A percentile compares a stretch with the other conserved stretches of the same genome.
These are phyloP conservation scores for Conus ventricosus DNA, from an alignment of 1,140 invertebrate species.

Conservation along the genomic window DNA sequence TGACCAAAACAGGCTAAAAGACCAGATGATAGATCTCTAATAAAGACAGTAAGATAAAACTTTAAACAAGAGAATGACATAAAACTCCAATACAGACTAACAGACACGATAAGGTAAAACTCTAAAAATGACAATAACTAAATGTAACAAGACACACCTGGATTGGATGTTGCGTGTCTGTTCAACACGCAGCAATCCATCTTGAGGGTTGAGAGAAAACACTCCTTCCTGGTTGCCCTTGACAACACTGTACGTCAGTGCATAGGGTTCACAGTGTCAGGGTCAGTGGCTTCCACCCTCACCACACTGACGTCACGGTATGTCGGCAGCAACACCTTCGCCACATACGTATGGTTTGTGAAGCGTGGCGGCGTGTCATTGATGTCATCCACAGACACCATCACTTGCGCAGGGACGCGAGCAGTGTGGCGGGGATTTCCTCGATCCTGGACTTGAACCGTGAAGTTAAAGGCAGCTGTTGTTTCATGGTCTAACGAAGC, in stretches of 20 bases:
- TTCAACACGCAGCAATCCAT: slow-evolving; percentile 62
- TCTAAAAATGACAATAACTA: too few species aligned
- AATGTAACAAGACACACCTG: neutral
- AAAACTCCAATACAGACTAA: too few species aligned
- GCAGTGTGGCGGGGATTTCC: slow-evolving; percentile 87
- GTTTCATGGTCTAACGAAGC: slow-evolving; percentile 89
- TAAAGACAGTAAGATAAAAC: too few species aligned
- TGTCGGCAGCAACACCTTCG: slow-evolving; percentile 86
- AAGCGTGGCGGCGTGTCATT: slow-evolving; percentile 92
- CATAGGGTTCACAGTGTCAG: slow-evolving; percentile 60
- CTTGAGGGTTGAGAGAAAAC: slow-evolving; percentile 62
- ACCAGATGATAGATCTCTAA: too few species aligned
- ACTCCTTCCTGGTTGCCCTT: slow-evolving; percentile 83
- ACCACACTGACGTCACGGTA: slow-evolving; percentile 65
- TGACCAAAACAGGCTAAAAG: too few species aligned
- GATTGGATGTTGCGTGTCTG: slow-evolving; percentile 26
- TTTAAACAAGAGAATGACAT: too few species aligned
- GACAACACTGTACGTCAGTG: slow-evolving; percentile 83
- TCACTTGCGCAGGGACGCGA: slow-evolving; percentile 77
- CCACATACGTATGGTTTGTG: slow-evolving; percentile 82
- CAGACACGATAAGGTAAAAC: too few species aligned
- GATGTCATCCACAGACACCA: slow-evolving; percentile 86
- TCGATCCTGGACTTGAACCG: slow-evolving; percentile 88
- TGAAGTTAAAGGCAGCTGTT: slow-evolving; percentile 83
- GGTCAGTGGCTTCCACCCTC: slow-evolving; percentile 62